Evolutionary conservation across 2,888 invertebrate species (phyloP).

Genomic region (Steinernema scapterisci): DNA sequence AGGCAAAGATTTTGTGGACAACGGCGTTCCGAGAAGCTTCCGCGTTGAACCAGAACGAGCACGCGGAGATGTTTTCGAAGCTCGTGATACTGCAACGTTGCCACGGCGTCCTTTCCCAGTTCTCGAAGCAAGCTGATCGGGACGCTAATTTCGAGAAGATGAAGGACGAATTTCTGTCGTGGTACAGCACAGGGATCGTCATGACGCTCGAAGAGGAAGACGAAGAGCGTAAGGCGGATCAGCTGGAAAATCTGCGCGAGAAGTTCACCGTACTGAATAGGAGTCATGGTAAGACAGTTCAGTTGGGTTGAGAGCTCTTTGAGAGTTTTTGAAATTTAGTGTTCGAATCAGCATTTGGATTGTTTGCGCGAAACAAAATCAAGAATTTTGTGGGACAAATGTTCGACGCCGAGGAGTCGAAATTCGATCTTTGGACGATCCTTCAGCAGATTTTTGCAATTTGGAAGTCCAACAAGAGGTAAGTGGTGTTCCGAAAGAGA

Average conservation of each 20-base stretch:
- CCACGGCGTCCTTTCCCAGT: conserved; percentile 39
- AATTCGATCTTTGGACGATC: conserved; percentile 42
- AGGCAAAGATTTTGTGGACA: conserved; percentile 49
- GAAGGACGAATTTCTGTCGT: conserved; percentile 49
- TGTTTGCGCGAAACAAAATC: conserved; percentile 46
- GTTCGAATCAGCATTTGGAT: conserved; percentile 44
- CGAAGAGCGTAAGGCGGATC: conserved; percentile 41
- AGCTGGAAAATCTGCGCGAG: conserved; percentile 42
- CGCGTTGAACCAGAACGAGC: conserved; percentile 40
- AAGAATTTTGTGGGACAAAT: conserved; percentile 42
- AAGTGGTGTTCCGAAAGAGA: no score
- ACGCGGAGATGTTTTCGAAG: conserved; percentile 45
- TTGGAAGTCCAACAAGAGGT: conserved; percentile 44
- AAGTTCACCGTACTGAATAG: conserved; percentile 44
- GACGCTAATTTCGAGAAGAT: conserved; percentile 41
- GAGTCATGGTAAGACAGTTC: conserved; percentile 35
- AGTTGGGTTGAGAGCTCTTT: neutral
- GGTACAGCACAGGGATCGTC: conserved; percentile 49
- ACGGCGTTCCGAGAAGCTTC: conserved; percentile 42
- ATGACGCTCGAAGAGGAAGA: conserved; percentile 49
- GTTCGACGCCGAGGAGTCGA: conserved; percentile 24
- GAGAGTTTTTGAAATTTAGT: conserved; percentile 36
- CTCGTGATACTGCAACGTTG: conserved; percentile 44
- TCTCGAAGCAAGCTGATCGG: conserved; percentile 35
- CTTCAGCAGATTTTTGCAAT: conserved; percentile 43